Conservation (phyloP, 2,888 invertebrate species). For the Theretra japonica region DNA sequence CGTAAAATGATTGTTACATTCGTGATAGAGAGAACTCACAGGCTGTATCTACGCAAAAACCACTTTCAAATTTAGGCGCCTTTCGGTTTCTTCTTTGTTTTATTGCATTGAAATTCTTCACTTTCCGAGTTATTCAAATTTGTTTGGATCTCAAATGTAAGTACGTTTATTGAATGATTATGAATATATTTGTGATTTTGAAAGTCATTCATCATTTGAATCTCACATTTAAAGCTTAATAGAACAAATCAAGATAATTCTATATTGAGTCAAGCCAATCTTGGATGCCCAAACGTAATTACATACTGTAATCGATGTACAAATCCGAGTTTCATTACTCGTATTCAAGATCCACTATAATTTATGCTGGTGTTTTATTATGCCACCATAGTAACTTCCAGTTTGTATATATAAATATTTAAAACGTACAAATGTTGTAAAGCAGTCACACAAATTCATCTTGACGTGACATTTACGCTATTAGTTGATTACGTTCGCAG, state of each 20-base stretch:
- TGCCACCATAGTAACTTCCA: neutral
- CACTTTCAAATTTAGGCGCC: conserved; percentile 17
- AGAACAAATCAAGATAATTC: neutral
- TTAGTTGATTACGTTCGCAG: conserved; percentile 12
- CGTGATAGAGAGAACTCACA: neutral
- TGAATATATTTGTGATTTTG: neutral
- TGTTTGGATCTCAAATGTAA: neutral
- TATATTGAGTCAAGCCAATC: neutral
- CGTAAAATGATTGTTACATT: neutral
- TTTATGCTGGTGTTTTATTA: neutral
- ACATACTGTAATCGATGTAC: neutral
- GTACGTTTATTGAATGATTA: neutral
- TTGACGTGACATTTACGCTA: conserved; percentile 24
- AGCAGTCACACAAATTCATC: conserved; percentile 10
- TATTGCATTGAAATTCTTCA: neutral
- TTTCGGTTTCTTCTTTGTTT: conserved; percentile 6
- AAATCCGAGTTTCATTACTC: neutral
- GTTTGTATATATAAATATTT: neutral
- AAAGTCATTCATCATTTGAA: too few relatives aligned
- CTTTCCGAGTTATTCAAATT: neutral
- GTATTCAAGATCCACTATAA: neutral
- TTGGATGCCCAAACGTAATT: neutral
- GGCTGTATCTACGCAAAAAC: neutral
- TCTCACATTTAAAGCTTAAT: too few relatives aligned
- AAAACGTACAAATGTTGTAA: neutral